These are phyloP conservation scores for Penaeus chinensis DNA, from an alignment of 1,140 invertebrate genomes.

Conservation along the genomic window DNA sequence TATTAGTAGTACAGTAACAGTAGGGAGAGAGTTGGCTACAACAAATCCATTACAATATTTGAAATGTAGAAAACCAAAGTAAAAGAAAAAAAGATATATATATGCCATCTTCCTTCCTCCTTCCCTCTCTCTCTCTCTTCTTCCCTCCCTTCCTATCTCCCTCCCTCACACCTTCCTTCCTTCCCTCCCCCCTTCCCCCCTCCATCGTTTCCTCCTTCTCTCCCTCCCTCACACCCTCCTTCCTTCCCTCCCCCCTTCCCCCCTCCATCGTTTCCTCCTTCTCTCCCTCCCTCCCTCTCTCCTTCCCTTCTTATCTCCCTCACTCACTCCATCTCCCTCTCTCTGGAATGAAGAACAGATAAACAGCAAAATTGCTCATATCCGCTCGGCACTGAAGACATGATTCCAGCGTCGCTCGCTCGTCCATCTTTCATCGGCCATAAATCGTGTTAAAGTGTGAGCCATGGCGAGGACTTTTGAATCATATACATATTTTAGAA, in stretches of 20 bases:
- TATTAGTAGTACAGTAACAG: no score
- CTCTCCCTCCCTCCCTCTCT: conserved; percentile 27
- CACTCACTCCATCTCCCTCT: background rate
- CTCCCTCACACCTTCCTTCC: conserved; percentile 1
- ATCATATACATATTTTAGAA: background rate
- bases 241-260: background rate
- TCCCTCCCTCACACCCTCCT: background rate
- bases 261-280: background rate
- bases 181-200: conserved; percentile 14
- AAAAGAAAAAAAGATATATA: no score
- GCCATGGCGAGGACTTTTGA: no score
- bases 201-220: background rate
- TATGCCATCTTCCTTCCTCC: background rate
- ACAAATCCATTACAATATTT: no score
- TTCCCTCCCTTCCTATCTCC: background rate
- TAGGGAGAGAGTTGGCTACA: no score
- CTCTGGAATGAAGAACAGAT: background rate
- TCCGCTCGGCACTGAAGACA: background rate
- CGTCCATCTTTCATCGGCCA: no score
- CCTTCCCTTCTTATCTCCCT: background rate
- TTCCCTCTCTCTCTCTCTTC: background rate
- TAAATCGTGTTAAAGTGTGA: no score
- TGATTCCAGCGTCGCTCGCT: background rate
- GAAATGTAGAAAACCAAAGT: no score
- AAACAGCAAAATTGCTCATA: background rate